Conservation (phyloP, 2,113 vertebrate species). For the Eurystomus gularis region DNA sequence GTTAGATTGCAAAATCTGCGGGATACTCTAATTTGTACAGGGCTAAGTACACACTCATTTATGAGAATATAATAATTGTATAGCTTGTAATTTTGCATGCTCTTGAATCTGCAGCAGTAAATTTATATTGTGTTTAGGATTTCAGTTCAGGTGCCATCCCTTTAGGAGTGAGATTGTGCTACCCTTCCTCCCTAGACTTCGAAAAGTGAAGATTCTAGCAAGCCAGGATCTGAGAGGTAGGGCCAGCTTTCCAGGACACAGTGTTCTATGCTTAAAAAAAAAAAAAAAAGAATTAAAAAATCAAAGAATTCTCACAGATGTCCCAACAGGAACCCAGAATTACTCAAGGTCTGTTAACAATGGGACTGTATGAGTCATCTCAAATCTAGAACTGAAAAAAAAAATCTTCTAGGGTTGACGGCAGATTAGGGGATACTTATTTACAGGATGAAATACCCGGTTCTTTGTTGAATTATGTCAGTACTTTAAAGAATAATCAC, state of each 20-base stretch:
- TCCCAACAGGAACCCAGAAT: conserved; percentile 64
- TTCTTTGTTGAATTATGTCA: conserved; percentile 58
- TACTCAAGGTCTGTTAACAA: conserved; percentile 68
- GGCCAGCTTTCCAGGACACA: conserved; percentile 43
- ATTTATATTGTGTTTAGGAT: conserved; percentile 78
- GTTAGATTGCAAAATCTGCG: neutral
- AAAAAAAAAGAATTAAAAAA: neutral
- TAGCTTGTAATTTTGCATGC: neutral
- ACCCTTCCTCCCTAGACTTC: conserved; percentile 89
- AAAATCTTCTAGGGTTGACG: conserved; percentile 50
- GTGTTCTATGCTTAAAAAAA: conserved; percentile 10
- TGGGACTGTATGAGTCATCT: conserved; percentile 64
- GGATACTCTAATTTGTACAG: neutral
- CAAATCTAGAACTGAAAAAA: conserved; percentile 55
- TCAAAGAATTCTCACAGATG: conserved; percentile 71
- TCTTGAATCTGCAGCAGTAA: conserved; percentile 21
- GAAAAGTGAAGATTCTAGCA: conserved; percentile 78
- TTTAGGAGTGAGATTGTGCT: conserved; percentile 88
- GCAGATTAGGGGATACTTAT: conserved; percentile 61
- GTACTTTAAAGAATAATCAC: conserved; percentile 54
- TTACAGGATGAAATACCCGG: conserved; percentile 53
- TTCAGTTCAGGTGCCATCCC: conserved; percentile 91
- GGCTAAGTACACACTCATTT: neutral
- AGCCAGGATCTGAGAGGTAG: conserved; percentile 82
- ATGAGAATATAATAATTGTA: neutral